Conservation (phyloP, 2,113 vertebrate genomes). For the Anhinga rufa region DNA sequence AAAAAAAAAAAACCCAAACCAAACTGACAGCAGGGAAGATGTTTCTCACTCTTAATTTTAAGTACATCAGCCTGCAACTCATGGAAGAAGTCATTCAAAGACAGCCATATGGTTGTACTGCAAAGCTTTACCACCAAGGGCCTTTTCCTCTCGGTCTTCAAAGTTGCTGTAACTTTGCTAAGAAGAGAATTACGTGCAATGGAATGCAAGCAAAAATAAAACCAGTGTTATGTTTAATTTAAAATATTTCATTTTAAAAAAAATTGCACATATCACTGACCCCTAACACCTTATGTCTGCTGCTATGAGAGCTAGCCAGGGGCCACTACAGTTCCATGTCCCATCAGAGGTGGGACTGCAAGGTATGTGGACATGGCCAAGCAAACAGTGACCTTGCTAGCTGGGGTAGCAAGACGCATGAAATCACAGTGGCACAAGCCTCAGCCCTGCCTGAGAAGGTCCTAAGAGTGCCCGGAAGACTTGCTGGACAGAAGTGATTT, state of each 20-base stretch:
- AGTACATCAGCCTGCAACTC: not conserved
- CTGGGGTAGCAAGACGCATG: not conserved
- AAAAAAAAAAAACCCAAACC: not conserved
- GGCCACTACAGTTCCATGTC: fast-evolving
- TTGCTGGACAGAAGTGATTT: not conserved
- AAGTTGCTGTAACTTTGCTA: not conserved
- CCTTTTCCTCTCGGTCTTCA: not conserved
- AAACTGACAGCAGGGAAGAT: not conserved
- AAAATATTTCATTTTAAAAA: not conserved
- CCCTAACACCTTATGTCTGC: fast-evolving
- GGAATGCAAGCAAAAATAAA: not conserved
- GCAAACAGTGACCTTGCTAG: not conserved
- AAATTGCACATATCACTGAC: not conserved
- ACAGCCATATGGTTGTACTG: not conserved
- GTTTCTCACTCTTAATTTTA: not conserved
- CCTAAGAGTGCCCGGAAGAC: not conserved
- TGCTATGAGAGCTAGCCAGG: not conserved
- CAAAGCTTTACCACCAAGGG: not conserved
- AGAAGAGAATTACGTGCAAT: not conserved
- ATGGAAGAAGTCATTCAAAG: not conserved
- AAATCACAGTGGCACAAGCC: not conserved
- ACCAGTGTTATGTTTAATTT: not conserved
- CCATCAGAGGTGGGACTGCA: not conserved
- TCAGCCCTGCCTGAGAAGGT: not conserved
- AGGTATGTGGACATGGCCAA: fast-evolving